phyloP scores from a whole-genome alignment of 2,113 vertebrate species.

The Ptychochromis oligacanthus region DNA sequence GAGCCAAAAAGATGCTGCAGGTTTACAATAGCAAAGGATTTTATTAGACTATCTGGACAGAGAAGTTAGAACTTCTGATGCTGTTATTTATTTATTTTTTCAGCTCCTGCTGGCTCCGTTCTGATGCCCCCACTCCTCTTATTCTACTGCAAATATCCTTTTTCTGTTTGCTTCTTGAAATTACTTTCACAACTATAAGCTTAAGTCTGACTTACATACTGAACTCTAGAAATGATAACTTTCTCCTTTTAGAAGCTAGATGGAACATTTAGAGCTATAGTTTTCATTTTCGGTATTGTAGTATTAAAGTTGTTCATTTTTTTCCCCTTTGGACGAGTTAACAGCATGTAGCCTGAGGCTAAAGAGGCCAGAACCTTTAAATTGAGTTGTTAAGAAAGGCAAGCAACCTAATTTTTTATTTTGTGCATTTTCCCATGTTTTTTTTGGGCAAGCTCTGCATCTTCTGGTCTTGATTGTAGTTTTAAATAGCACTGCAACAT shows the following conservation, averaged over 20 bases:
- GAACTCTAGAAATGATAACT: background rate
- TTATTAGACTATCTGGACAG: conserved; percentile 31
- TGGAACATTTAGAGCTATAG: background rate
- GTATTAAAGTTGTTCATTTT: background rate
- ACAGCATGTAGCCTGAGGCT: conserved; percentile 17
- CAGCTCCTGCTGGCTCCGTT: background rate
- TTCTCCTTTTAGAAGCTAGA: background rate
- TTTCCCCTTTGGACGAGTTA: conserved; percentile 4
- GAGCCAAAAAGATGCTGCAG: conserved; percentile 36
- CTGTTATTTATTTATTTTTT: background rate
- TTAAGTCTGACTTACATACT: background rate
- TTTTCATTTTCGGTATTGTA: background rate
- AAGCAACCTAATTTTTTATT: background rate
- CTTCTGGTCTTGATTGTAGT: background rate
- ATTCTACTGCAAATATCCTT: conserved; percentile 13
- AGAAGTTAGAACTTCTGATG: conserved; percentile 2
- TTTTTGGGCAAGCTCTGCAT: background rate
- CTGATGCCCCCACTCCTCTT: background rate
- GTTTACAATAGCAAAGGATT: conserved; percentile 38
- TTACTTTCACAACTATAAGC: conserved; percentile 14
- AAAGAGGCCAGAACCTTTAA: conserved; percentile 4
- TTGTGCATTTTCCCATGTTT: background rate
- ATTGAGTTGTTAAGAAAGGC: conserved; percentile 1
- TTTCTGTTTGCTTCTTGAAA: conserved; percentile 40
- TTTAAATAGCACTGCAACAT: too few species aligned